Conservation (phyloP, 2,888 invertebrate genomes). For the Phoronis australis region DNA sequence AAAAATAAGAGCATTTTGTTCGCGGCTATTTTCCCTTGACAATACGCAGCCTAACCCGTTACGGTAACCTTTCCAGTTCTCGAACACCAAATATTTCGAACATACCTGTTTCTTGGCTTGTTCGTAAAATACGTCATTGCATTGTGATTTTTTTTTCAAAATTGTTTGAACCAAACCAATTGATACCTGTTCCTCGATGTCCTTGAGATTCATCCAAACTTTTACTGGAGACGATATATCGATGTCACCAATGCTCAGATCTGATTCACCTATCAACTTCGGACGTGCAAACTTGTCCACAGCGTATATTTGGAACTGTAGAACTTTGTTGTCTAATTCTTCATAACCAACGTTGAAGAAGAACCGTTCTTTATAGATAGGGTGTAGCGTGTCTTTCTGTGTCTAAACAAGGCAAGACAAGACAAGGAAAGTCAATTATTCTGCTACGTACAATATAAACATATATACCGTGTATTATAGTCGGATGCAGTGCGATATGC, state of each 20-base stretch:
- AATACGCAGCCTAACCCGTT: no score
- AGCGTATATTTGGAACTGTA: conserved; percentile 67
- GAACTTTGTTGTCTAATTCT: conserved; percentile 59
- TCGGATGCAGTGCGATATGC: no score
- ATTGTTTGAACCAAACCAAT: no score
- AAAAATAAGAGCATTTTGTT: no score
- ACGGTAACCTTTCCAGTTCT: no score
- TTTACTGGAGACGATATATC: conserved; percentile 65
- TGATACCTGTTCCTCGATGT: conserved; percentile 69
- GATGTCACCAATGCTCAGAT: conserved; percentile 64
- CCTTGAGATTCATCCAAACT: conserved; percentile 73
- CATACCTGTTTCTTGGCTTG: no score
- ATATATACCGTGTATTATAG: no score
- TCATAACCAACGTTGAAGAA: conserved; percentile 62
- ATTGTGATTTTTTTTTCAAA: no score
- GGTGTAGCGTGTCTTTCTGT: conserved; percentile 65
- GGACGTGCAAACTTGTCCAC: conserved; percentile 58
- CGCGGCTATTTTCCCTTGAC: no score
- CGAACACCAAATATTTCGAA: no score
- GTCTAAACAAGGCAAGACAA: conserved; percentile 51
- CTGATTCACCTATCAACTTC: conserved; percentile 59
- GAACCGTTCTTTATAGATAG: conserved; percentile 74
- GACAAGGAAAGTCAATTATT: neutral
- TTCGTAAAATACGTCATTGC: no score
- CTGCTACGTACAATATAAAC: no score